A percentile compares a stretch with the other conserved stretches of the same genome.
These are phyloP conservation scores for Xyrauchen texanus DNA, from an alignment of 2,113 vertebrate species.

Conservation along the genomic window DNA sequence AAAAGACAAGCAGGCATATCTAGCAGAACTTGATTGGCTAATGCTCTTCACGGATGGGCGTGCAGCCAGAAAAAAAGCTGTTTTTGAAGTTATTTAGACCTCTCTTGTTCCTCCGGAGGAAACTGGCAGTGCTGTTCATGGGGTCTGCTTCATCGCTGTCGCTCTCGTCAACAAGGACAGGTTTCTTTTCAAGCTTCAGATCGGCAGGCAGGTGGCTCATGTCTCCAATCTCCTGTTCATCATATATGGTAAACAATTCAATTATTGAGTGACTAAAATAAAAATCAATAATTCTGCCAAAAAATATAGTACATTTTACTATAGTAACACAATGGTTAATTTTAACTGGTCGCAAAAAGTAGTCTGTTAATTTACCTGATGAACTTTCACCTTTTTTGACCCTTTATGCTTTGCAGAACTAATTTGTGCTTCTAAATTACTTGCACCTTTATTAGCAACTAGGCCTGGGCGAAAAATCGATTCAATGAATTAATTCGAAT, in stretches of 20 bases:
- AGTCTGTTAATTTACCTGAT: too few species aligned
- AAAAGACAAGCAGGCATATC: not conserved
- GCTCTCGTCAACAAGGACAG: conserved; percentile 53
- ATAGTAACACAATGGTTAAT: too few species aligned
- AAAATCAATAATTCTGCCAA: too few species aligned
- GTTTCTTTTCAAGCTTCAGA: conserved; percentile 65
- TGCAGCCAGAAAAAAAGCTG: conserved; percentile 89
- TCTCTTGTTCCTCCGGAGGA: conserved; percentile 82
- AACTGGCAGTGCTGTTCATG: conserved; percentile 63
- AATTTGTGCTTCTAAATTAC: too few species aligned
- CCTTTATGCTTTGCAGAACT: too few species aligned
- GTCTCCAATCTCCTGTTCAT: conserved; percentile 78
- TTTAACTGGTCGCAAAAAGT: too few species aligned
- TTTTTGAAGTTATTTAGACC: conserved; percentile 78
- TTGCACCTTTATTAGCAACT: too few species aligned
- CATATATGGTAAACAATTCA: conserved; percentile 57
- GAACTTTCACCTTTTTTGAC: too few species aligned
- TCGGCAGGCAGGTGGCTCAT: conserved; percentile 61
- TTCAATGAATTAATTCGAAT: too few species aligned
- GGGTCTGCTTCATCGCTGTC: conserved; percentile 59
- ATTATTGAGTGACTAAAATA: too few species aligned
- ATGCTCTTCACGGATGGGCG: conserved; percentile 81
- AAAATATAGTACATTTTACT: too few species aligned
- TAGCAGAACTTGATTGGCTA: not conserved
- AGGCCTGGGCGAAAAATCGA: too few species aligned